phyloP scores from a whole-genome alignment of 2,113 vertebrate species.

The Calyptomena viridis region DNA sequence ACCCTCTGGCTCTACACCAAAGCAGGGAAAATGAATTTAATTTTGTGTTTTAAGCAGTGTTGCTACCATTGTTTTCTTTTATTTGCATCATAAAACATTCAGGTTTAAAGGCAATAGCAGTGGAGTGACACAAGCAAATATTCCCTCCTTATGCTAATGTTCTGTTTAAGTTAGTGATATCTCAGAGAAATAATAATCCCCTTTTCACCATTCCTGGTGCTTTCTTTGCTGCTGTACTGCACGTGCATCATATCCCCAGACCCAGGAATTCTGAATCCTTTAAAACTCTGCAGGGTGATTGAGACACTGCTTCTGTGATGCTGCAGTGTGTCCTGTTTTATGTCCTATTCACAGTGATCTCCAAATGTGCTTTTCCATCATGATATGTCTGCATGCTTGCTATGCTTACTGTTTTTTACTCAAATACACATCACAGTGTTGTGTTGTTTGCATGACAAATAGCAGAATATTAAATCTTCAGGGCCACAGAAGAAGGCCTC shows the following conservation, averaged over 20 bases:
- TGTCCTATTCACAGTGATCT: background rate
- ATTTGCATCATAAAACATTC: background rate
- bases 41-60: slow-evolving; percentile 37
- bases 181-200: background rate
- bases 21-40: slow-evolving; percentile 32
- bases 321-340: background rate
- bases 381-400: slow-evolving; percentile 31
- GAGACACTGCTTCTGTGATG: background rate
- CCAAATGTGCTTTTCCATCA: slow-evolving; percentile 18
- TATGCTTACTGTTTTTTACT: slow-evolving; percentile 24
- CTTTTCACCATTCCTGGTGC: background rate
- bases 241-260: fast-evolving
- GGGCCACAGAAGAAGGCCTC: background rate
- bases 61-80: background rate
- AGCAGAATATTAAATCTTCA: slow-evolving; percentile 17
- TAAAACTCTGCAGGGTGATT: background rate
- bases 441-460: slow-evolving; percentile 52
- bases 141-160: background rate
- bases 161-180: background rate
- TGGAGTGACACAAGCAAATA: background rate
- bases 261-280: background rate
- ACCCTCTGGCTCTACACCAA: slow-evolving; percentile 25
- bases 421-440: background rate
- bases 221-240: background rate
- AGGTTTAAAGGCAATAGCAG: background rate